Base-by-base conservation (phyloP, 1,140 invertebrate genomes). In the Zophobas morio region DNA sequence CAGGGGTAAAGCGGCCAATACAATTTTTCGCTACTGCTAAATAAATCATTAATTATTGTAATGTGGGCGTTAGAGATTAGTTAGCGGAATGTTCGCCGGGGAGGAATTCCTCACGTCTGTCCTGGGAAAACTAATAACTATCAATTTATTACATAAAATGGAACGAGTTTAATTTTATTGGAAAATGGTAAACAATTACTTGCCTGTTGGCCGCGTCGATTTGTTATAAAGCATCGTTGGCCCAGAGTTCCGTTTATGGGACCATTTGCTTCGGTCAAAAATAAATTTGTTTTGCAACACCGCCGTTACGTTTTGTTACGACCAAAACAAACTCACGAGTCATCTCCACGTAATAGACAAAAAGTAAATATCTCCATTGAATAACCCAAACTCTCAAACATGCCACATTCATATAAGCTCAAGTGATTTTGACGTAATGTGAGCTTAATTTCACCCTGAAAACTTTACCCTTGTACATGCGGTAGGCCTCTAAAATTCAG, bases 401-500 rank as follows among this genome's bases (percentile, higher is more conserved):
- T 66, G 60, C 60, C 60, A 66, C 60, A 66, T 66, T 39, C 60
- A 66, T 20, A 20, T 66, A 66, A 66, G 60, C 60, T 66, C 60
- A 66, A 66, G 60, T 66, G 60, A 53, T 73, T 73, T 73, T 73
- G 71, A 73, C 71, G 71, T 53, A 73, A 54, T 73, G 71, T 73
- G 49, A 54, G 71, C 47, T 73, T 56, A 54, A 73, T 53, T 73
- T 73, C 39, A 56, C 54, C 49, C 47, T 54, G 71, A 54, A 72
- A 73, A 73, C 47, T 73, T 73, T 73, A 54, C 71, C 47, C 49
- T 73, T 54, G 49, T 73, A 73, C 60, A 56, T 72, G 70, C 54
- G 71, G 71, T 73, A 73, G 71, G 71, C 71, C 49, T 73, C 71
- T 73, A 73, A 73, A 73, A 73, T 73, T 73, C 71, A 73, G 39